A percentile compares a stretch with the other conserved stretches of the same genome.
phyloP scores from a whole-genome alignment of 2,888 invertebrate species.

The Eupsilia transversa region DNA sequence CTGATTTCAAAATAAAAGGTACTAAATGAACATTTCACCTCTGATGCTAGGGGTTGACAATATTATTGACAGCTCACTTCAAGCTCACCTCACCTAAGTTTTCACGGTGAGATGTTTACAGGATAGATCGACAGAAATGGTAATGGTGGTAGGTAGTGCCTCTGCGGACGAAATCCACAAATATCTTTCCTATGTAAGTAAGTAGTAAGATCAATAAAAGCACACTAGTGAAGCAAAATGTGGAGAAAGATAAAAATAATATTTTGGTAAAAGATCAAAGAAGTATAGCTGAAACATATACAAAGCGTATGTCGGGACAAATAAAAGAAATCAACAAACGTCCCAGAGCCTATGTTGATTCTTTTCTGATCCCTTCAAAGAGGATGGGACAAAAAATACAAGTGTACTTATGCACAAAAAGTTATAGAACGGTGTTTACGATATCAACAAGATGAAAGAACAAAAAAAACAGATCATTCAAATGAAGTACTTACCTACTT shows the following conservation, averaged over 20 bases:
- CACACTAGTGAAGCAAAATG: background rate
- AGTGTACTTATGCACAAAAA: background rate
- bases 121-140: background rate
- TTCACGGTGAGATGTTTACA: no score
- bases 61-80: no score
- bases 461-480: no score
- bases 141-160: background rate
- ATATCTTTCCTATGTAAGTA: no score
- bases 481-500: no score
- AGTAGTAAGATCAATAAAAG: background rate
- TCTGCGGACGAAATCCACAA: background rate
- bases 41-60: background rate
- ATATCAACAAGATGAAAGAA: no score
- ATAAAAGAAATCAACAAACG: constrained; percentile 43
- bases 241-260: background rate
- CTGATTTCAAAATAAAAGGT: background rate
- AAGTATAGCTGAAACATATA: constrained; percentile 17
- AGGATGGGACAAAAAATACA: background rate
- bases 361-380: constrained; percentile 26
- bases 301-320: constrained; percentile 18
- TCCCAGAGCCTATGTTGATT: constrained; percentile 11
- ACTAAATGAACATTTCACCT: background rate
- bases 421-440: no score
- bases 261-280: constrained; percentile 35
- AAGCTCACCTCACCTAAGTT: background rate